Conservation (phyloP, 1,140 invertebrate species). For the Trichonephila clavipes region DNA sequence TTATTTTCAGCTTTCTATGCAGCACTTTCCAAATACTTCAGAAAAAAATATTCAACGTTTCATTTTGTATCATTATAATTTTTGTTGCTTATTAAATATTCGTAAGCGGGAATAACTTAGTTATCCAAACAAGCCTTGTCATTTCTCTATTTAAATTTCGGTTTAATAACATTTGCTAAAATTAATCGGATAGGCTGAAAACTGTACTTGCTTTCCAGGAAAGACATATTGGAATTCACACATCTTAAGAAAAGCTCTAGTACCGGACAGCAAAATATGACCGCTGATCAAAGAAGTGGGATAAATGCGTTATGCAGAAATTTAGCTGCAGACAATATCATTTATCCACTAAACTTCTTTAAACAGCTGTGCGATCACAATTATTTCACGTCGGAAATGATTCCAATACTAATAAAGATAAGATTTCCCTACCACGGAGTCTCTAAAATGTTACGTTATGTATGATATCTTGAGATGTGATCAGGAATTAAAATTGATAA, state of each 20-base stretch:
- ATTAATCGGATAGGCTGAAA: neutral
- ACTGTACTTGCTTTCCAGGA: neutral
- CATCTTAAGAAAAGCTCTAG: neutral
- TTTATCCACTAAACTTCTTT: neutral
- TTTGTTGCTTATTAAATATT: no score
- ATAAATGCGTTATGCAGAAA: neutral
- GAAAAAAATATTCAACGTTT: no score
- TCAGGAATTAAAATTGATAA: neutral
- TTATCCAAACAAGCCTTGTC: no score
- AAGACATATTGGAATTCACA: neutral
- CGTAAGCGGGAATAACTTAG: no score
- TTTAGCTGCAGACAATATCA: neutral
- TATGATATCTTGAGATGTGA: neutral
- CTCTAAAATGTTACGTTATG: neutral
- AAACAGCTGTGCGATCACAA: neutral
- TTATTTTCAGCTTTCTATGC: neutral
- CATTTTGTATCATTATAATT: no score
- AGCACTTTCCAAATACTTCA: neutral
- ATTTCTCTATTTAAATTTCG: no score
- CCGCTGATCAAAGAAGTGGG: neutral
- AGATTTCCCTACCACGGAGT: neutral
- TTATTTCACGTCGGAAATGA: neutral
- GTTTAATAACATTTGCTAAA: no score
- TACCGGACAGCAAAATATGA: no score
- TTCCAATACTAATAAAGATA: neutral